These are phyloP conservation scores for Chloroclystis v-ata DNA, from an alignment of 2,888 invertebrate species.

Conservation along the genomic window DNA sequence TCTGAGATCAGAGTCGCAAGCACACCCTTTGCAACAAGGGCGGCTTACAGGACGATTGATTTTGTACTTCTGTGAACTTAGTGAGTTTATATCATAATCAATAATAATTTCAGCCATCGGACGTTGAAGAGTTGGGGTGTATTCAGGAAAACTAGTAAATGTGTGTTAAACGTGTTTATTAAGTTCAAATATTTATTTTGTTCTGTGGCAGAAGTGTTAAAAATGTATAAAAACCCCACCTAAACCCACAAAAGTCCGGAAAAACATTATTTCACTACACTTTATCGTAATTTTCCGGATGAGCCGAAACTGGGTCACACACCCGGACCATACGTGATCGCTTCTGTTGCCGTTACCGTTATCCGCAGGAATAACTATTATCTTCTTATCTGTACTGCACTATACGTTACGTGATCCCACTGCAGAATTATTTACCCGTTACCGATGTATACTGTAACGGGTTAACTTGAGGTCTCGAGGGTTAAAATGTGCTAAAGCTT, in stretches of 20 bases:
- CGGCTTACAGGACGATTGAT: slow-evolving; percentile 1
- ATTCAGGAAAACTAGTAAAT: too few relatives aligned
- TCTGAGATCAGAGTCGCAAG: slow-evolving; percentile 5
- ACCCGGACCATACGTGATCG: background rate
- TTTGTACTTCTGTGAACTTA: background rate
- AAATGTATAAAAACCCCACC: too few relatives aligned
- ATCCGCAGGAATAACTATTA: slow-evolving; percentile 1
- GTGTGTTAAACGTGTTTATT: too few relatives aligned
- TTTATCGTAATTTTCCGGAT: background rate
- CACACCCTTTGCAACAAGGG: too few relatives aligned
- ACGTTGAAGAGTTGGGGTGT: background rate
- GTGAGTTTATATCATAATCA: background rate
- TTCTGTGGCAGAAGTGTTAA: too few relatives aligned
- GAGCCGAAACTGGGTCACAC: slow-evolving; percentile 1
- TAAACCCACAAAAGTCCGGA: background rate
- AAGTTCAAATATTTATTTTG: too few relatives aligned
- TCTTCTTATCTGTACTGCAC: background rate
- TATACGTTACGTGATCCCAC: background rate
- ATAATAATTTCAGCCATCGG: too few relatives aligned
- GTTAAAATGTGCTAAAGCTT: too few relatives aligned
- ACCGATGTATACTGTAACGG: too few relatives aligned
- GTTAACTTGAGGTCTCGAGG: too few relatives aligned
- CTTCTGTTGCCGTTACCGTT: background rate
- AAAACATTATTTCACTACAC: background rate
- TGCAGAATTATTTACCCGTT: background rate